A percentile compares a stretch with the other conserved stretches of the same genome.
Evolutionary conservation across 1,140 invertebrate species (phyloP).

Genomic region (Bathynomus jamesi): DNA sequence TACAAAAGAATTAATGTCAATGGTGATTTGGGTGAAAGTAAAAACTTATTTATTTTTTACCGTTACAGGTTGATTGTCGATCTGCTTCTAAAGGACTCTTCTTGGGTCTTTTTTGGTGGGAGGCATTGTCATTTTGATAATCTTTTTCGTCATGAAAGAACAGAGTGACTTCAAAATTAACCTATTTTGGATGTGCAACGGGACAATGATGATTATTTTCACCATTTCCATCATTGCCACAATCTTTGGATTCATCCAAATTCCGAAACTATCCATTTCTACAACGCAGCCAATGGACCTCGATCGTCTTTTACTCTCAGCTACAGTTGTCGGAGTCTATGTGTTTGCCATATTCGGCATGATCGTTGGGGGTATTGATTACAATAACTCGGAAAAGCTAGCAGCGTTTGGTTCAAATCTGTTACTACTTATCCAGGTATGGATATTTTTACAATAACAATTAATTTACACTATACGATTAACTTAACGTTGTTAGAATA

Average conservation of each 20-base stretch:
- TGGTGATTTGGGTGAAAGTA: no score
- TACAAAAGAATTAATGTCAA: no score
- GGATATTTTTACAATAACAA: no score
- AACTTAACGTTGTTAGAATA: no score
- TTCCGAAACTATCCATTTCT: constrained; percentile 46
- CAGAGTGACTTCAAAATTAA: constrained; percentile 48
- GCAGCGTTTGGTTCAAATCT: constrained; percentile 47
- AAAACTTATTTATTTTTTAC: no score
- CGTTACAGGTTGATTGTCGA: constrained; percentile 50
- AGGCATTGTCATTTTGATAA: constrained; percentile 55
- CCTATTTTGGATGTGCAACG: constrained; percentile 43
- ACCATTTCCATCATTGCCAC: constrained; percentile 46
- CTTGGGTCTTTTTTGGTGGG: constrained; percentile 54
- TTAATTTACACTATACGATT: no score
- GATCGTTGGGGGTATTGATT: constrained; percentile 42
- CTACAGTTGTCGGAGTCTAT: constrained; percentile 52
- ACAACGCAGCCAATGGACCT: constrained; percentile 44
- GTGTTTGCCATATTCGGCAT: constrained; percentile 54
- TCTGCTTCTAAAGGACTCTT: constrained; percentile 55
- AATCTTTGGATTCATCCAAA: constrained; percentile 41
- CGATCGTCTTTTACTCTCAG: constrained; percentile 48
- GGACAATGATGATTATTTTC: constrained; percentile 41
- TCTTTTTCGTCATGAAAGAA: constrained; percentile 56
- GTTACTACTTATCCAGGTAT: constrained; percentile 50
- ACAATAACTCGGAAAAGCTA: constrained; percentile 41